A percentile compares a stretch with the other conserved stretches of the same genome.
phyloP scores from a whole-genome alignment of 1,140 invertebrate genomes.

The Leucophenga varia region DNA sequence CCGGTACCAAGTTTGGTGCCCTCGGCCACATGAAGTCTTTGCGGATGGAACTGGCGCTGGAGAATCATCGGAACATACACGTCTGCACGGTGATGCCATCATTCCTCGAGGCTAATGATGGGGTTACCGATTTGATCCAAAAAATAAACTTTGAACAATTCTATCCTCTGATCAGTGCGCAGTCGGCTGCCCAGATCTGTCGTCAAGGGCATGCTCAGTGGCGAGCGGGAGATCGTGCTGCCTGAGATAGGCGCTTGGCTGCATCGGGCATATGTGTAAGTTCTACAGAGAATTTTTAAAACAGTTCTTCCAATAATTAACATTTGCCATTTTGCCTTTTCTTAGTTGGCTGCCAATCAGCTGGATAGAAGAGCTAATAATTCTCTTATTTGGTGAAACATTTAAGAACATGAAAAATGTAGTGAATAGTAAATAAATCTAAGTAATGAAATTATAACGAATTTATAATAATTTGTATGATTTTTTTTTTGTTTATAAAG shows the following conservation, averaged over 20 bases:
- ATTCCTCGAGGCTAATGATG: conserved; percentile 27
- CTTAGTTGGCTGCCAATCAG: conserved; percentile 16
- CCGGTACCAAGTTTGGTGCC: conserved; percentile 73
- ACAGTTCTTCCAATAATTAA: too few relatives aligned
- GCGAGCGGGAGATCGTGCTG: conserved; percentile 28
- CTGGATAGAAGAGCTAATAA: too few relatives aligned
- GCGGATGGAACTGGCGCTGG: conserved; percentile 29
- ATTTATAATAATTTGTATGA: too few relatives aligned
- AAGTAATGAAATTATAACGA: too few relatives aligned
- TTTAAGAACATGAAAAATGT: too few relatives aligned
- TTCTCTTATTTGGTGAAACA: too few relatives aligned
- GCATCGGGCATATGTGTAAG: conserved; percentile 10
- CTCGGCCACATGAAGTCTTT: conserved; percentile 72
- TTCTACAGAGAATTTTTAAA: neutral
- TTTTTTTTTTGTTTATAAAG: too few relatives aligned
- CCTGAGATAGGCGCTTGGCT: conserved; percentile 5
- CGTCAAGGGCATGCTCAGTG: conserved; percentile 24
- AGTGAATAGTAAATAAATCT: too few relatives aligned
- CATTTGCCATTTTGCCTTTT: neutral
- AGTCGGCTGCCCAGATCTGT: conserved; percentile 19
- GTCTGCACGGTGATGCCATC: conserved; percentile 26
- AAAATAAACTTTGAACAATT: neutral
- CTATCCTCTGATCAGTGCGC: conserved; percentile 26
- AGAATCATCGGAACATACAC: conserved; percentile 22
- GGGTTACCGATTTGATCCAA: conserved; percentile 4